phyloP scores from a whole-genome alignment of 1,140 invertebrate species.

The Pararge aegeria region DNA sequence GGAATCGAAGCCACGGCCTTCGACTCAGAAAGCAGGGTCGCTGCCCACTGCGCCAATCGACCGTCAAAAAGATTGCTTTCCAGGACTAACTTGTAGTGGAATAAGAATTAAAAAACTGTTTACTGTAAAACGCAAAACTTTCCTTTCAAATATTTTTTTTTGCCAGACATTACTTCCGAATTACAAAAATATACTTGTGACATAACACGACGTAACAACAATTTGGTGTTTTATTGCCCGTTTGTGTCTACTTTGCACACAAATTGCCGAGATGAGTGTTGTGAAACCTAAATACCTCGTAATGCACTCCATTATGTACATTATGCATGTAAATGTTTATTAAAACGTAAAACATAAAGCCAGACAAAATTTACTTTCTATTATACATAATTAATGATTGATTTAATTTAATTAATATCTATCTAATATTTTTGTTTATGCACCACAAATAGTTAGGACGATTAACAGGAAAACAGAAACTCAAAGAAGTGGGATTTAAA shows the following conservation, averaged over 20 bases:
- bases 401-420: not conserved
- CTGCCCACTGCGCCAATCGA: no score
- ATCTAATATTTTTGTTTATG: no score
- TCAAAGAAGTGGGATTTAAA: no score
- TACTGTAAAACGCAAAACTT: not conserved
- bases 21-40: no score
- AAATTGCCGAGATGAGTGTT: conserved; percentile 5
- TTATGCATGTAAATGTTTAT: not conserved
- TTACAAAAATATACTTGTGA: not conserved
- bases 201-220: conserved; percentile 1
- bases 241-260: conserved; percentile 1
- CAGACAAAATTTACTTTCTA: not conserved
- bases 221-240: conserved; percentile 2
- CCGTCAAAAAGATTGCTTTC: no score
- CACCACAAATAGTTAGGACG: no score
- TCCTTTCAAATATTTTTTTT: not conserved
- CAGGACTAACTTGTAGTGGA: no score
- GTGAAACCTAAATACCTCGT: not conserved
- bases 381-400: not conserved
- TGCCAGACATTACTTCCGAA: not conserved
- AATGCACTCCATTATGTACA: not conserved
- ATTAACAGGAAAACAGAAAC: no score
- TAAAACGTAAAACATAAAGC: not conserved
- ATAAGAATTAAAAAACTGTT: no score
- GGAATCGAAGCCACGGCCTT: no score